Evolutionary conservation across 2,888 invertebrate genomes (phyloP).

Genomic region (Melanchra persicariae): DNA sequence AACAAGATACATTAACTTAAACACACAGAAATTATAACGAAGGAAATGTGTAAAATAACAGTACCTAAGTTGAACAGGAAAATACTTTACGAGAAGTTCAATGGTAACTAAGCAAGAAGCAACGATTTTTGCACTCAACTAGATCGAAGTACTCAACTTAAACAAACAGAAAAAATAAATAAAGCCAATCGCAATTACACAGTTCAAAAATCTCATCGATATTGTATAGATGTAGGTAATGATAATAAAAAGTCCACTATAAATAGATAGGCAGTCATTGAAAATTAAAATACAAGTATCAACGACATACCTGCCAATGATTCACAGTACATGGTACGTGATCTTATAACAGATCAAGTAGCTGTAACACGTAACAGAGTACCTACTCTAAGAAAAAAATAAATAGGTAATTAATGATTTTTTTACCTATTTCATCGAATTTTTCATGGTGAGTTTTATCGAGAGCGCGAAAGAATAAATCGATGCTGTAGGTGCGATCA

Average conservation of each 20-base stretch:
- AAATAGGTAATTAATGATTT: conserved; percentile 59
- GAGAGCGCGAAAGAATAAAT: conserved; percentile 30
- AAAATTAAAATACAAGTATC: conserved; percentile 70
- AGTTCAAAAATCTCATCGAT: conserved; percentile 59
- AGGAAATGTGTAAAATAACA: no score
- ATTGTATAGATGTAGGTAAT: conserved; percentile 48
- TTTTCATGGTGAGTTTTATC: conserved; percentile 49
- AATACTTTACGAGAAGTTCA: conserved; percentile 4
- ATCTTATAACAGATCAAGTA: conserved; percentile 62
- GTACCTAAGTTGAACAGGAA: conserved; percentile 33
- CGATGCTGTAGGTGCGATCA: conserved; percentile 11
- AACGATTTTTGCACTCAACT: conserved; percentile 20
- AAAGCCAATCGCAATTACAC: conserved; percentile 37
- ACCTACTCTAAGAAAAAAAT: conserved; percentile 60
- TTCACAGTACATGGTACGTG: conserved; percentile 67
- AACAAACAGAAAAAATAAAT: conserved; percentile 36
- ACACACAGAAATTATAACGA: no score
- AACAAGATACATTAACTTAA: no score
- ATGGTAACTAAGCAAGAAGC: conserved; percentile 1
- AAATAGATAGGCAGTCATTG: conserved; percentile 66
- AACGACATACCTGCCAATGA: conserved; percentile 68
- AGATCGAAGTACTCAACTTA: conserved; percentile 11
- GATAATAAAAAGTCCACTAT: conserved; percentile 67
- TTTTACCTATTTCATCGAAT: conserved; percentile 56
- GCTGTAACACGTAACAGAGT: conserved; percentile 55